Evolutionary conservation across 2,113 vertebrate genomes (phyloP).

Genomic region (Theristicus caerulescens): DNA sequence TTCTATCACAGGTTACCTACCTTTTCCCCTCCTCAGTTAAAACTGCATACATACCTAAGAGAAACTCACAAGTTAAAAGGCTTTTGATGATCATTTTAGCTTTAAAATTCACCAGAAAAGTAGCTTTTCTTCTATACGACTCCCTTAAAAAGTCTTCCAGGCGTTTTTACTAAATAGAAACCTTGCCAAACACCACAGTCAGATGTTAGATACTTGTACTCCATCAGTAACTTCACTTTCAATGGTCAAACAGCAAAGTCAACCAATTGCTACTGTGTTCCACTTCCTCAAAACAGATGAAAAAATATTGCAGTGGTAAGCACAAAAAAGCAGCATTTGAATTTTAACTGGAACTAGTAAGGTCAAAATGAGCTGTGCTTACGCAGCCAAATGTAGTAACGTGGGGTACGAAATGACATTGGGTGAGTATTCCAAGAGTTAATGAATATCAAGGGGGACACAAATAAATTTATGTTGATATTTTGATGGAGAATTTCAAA

Average conservation of each 20-base stretch:
- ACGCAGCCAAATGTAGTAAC: not conserved
- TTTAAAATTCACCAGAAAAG: not conserved
- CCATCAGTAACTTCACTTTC: not conserved
- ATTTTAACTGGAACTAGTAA: slow-evolving; percentile 22
- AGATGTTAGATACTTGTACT: not conserved
- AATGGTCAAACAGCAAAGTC: not conserved
- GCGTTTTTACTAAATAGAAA: not conserved
- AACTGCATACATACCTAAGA: not conserved
- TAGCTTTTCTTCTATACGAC: not conserved
- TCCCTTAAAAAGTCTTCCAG: not conserved
- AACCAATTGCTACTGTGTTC: slow-evolving; percentile 33
- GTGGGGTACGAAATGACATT: not conserved
- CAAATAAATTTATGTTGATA: slow-evolving; percentile 39
- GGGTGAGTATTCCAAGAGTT: slow-evolving; percentile 29
- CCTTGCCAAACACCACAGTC: not conserved
- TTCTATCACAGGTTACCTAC: not conserved
- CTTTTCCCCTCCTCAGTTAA: not conserved
- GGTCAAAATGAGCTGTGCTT: slow-evolving; percentile 17
- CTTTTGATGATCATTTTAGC: not conserved
- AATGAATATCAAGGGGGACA: slow-evolving; percentile 28
- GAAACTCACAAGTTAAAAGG: not conserved
- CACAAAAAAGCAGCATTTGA: slow-evolving; percentile 10
- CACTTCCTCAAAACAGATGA: not conserved
- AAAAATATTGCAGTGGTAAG: not conserved
- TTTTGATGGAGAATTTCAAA: slow-evolving; percentile 53